Evolutionary conservation across 2,113 vertebrate genomes (phyloP).

Genomic region (Xenopus laevis): DNA sequence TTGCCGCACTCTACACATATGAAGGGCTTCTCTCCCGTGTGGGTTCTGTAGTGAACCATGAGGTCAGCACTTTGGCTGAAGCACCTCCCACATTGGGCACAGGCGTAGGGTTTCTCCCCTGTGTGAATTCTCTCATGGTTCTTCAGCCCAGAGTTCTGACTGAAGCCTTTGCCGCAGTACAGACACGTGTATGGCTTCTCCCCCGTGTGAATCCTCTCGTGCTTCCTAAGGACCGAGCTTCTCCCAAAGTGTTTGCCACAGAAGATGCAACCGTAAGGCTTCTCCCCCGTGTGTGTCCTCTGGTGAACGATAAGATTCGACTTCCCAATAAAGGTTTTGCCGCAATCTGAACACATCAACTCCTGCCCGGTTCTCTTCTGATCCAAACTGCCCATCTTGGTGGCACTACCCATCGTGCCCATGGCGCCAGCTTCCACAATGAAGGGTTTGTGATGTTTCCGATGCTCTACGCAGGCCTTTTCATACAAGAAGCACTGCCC

Average conservation of each 20-base stretch:
- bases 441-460: neutral
- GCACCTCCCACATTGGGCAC: slow-evolving; percentile 24
- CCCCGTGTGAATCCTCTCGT: slow-evolving; percentile 29
- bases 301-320: slow-evolving; percentile 33
- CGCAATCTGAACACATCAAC: slow-evolving; percentile 26
- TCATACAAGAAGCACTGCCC: slow-evolving; percentile 24
- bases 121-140: slow-evolving; percentile 42
- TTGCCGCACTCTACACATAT: slow-evolving; percentile 43
- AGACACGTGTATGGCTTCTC: slow-evolving; percentile 25
- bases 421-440: neutral
- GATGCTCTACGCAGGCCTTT: neutral
- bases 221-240: slow-evolving; percentile 26
- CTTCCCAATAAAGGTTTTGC: slow-evolving; percentile 33
- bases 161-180: slow-evolving; percentile 43
- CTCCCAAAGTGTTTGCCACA: slow-evolving; percentile 34
- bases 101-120: slow-evolving; percentile 35
- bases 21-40: slow-evolving; percentile 40
- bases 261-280: slow-evolving; percentile 29
- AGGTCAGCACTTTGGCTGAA: slow-evolving; percentile 37
- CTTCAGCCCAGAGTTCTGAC: slow-evolving; percentile 5
- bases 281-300: slow-evolving; percentile 29
- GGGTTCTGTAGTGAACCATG: slow-evolving; percentile 28
- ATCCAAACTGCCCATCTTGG: neutral
- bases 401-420: neutral
- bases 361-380: slow-evolving; percentile 25